These are phyloP conservation scores for Drosophila obscura DNA, from an alignment of 1,140 invertebrate genomes.

Conservation along the genomic window DNA sequence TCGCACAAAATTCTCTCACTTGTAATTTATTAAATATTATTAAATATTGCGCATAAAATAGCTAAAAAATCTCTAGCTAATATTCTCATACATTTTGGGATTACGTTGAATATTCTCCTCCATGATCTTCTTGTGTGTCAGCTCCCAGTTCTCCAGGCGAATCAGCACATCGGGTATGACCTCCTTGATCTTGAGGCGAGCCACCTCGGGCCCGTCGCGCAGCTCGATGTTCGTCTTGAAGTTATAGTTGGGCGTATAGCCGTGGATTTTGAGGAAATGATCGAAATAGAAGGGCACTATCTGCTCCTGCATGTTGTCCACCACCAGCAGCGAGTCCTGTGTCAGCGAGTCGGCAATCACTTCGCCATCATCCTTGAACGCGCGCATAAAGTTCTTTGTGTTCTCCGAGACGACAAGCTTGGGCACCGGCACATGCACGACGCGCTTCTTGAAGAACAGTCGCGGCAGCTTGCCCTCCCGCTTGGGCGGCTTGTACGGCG, in stretches of 20 bases:
- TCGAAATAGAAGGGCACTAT: constrained; percentile 83
- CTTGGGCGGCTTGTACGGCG: constrained; percentile 64
- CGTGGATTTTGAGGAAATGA: constrained; percentile 79
- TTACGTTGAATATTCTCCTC: constrained; percentile 77
- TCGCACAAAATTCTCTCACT: constrained; percentile 13
- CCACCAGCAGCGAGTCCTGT: constrained; percentile 49
- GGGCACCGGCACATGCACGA: no score
- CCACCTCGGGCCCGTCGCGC: constrained; percentile 69
- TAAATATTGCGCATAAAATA: neutral
- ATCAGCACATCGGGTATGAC: constrained; percentile 67
- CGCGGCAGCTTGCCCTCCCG: constrained; percentile 61
- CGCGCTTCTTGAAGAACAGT: constrained; percentile 46
- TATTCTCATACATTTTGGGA: constrained; percentile 79
- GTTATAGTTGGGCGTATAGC: constrained; percentile 80
- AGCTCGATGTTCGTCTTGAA: constrained; percentile 76
- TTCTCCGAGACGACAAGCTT: constrained; percentile 53
- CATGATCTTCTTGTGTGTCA: constrained; percentile 59
- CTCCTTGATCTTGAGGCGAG: constrained; percentile 58
- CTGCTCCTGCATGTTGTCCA: constrained; percentile 72
- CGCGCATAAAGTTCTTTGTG: constrained; percentile 70
- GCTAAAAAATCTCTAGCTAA: constrained; percentile 39
- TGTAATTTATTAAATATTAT: neutral
- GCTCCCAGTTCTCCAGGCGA: constrained; percentile 65
- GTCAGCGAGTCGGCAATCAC: constrained; percentile 33
- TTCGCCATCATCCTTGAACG: constrained; percentile 68